Evolutionary conservation across 2,113 vertebrate species (phyloP), one percentile per base, ranked within the genome.

Genomic region (Bos indicus): DNA sequence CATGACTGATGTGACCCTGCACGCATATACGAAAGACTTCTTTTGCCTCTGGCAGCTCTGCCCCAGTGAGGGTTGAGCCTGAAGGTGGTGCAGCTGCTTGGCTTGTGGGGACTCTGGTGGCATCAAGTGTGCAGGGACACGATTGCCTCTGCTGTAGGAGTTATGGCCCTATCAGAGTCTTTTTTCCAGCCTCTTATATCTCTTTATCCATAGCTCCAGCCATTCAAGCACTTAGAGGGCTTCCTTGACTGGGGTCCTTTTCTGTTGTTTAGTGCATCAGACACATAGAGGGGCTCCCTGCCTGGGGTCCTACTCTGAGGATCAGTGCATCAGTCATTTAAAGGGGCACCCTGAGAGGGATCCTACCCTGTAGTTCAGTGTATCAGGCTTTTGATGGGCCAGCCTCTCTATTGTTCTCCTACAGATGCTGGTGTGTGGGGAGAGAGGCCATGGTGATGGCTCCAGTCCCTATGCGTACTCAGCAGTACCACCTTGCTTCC

Each of bases 381-480:
- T 1, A 0, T n/a, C 33, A 36, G 67, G 67, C 9, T 0, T 23
- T 71, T 71, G n/a, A 23, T 71, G 67, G n/a, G 19, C 10, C n/a
- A 71, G 67, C 67, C 67, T 71, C 67, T 67, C 62, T 23, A 12
- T 71, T 40, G 19, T 23, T 71, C 67, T 2, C 33, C 64, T 71
- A 5, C 67, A 23, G 67, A 71, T 71, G 19, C 67, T 71, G 19
- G n/a, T n/a, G 7, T 71, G 67, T 36, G 9, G n/a, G n/a, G 67
- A 71, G 67, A 71, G n/a, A 12, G 19, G 67, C 67, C 0, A 6
- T 23, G n/a, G 67, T 40, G 67, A 71, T 71, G 62, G 67, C 67
- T 40, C 67, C n/a, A 71, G n/a, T 19, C 64, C 0, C 19, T 71
- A 6, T 2, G 4, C 1, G 9, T 21, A 71, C 67, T 71, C n/a